A percentile compares a stretch with the other conserved stretches of the same genome.
Conservation (phyloP, 2,113 vertebrate species). For the Cyprinodon brontotheroides region DNA sequence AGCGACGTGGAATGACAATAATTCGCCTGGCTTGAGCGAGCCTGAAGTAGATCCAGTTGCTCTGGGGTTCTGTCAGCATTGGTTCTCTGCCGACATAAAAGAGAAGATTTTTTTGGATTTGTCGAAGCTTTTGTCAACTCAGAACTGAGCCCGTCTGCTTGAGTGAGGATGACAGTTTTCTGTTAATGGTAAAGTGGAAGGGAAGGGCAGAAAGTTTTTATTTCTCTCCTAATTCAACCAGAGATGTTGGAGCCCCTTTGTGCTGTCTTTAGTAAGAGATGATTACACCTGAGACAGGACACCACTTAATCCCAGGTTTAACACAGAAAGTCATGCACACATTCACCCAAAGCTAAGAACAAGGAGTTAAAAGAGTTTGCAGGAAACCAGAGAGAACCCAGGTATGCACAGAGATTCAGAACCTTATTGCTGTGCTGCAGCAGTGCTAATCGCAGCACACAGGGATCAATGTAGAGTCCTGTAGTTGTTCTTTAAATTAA, state of each 20-base stretch:
- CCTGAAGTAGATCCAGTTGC: background rate
- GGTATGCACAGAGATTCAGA: too few species aligned
- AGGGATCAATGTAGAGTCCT: too few species aligned
- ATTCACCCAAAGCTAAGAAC: too few species aligned
- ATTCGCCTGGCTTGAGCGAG: constrained; percentile 3
- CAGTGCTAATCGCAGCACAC: too few species aligned
- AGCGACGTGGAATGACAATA: constrained; percentile 1
- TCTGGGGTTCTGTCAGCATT: background rate
- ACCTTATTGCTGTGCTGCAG: too few species aligned
- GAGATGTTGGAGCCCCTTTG: background rate
- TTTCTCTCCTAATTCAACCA: background rate
- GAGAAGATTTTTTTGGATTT: background rate
- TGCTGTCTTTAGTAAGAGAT: too few species aligned
- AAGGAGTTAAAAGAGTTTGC: too few species aligned
- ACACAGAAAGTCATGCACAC: too few species aligned
- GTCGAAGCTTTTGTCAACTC: background rate
- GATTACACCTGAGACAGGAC: too few species aligned
- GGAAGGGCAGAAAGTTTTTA: background rate
- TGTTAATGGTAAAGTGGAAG: background rate
- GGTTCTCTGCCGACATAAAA: constrained; percentile 1
- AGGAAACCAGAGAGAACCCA: too few species aligned
- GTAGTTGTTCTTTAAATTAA: too few species aligned
- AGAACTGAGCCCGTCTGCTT: background rate
- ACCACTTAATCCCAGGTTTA: too few species aligned
- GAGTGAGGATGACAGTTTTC: background rate